A percentile compares a stretch with the other conserved stretches of the same genome.
These are phyloP conservation scores for Caenorhabditis latens DNA, from an alignment of 1,140 invertebrate genomes.

Conservation along the genomic window DNA sequence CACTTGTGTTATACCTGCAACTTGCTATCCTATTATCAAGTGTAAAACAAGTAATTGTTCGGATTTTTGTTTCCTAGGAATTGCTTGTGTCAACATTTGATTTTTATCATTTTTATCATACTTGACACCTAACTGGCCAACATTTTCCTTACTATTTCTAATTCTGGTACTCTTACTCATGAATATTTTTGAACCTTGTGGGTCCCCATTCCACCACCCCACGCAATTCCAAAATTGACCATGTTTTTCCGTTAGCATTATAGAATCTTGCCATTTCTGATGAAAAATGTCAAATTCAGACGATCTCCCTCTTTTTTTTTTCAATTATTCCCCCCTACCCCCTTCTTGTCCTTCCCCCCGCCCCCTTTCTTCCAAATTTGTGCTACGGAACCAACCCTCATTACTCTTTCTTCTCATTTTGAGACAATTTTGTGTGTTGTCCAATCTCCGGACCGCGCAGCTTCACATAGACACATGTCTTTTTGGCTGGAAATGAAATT, in stretches of 20 bases:
- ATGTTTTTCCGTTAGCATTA: background rate
- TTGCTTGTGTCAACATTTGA: too few species aligned
- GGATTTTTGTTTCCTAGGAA: too few species aligned
- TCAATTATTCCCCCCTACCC: background rate
- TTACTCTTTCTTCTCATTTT: background rate
- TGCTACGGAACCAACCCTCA: background rate
- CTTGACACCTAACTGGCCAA: too few species aligned
- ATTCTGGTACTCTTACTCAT: too few species aligned
- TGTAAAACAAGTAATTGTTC: too few species aligned
- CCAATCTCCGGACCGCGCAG: background rate
- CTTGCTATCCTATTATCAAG: background rate
- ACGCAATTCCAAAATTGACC: too few species aligned
- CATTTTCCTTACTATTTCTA: too few species aligned
- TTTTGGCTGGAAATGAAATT: constrained; percentile 34
- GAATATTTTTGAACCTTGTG: too few species aligned
- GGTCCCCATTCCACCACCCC: too few species aligned
- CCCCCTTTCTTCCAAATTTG: background rate
- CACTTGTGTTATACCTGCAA: constrained; percentile 7
- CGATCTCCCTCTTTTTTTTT: background rate
- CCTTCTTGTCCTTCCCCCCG: background rate
- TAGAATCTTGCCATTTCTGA: background rate
- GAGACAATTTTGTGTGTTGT: background rate
- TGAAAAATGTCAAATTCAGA: constrained; percentile 24
- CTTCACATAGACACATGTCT: background rate
- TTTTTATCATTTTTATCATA: too few species aligned